Conservation (phyloP, 2,888 invertebrate genomes). For the Formica aserva region DNA sequence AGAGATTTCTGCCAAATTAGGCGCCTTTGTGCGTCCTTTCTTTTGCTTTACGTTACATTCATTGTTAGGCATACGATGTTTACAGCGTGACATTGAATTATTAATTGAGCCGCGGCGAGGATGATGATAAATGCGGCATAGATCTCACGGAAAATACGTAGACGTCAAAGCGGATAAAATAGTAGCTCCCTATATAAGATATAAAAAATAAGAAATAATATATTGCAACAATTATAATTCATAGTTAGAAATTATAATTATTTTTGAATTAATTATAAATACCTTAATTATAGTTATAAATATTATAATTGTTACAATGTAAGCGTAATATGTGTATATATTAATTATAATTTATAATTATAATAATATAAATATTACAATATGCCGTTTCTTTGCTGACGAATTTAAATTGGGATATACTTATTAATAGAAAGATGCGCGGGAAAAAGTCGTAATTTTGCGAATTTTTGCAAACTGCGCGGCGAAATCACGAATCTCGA, state of each 20-base stretch:
- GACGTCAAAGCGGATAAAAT: not conserved
- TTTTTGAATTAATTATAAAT: not conserved
- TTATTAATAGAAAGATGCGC: not conserved
- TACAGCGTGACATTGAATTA: constrained; percentile 45
- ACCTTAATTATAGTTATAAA: not conserved
- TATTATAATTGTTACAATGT: not conserved
- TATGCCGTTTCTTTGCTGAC: not conserved
- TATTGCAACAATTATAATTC: not conserved
- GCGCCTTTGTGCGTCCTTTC: constrained; percentile 41
- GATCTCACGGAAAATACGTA: not conserved
- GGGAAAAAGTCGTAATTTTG: not conserved
- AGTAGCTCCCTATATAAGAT: not conserved
- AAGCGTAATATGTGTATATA: not conserved
- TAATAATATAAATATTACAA: not conserved
- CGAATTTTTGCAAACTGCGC: not conserved
- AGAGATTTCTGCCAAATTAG: constrained; percentile 44
- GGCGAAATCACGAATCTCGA: constrained; percentile 36
- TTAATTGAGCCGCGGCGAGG: constrained; percentile 38
- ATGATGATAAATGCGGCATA: constrained; percentile 2
- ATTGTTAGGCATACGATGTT: constrained; percentile 2
- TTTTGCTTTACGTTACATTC: constrained; percentile 16
- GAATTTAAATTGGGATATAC: not conserved
- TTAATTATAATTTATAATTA: not conserved
- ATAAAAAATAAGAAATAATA: not conserved
- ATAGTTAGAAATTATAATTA: not conserved